Evolutionary conservation across 1,140 invertebrate species (phyloP).

Genomic region (Zeugodacus cucurbitae): DNA sequence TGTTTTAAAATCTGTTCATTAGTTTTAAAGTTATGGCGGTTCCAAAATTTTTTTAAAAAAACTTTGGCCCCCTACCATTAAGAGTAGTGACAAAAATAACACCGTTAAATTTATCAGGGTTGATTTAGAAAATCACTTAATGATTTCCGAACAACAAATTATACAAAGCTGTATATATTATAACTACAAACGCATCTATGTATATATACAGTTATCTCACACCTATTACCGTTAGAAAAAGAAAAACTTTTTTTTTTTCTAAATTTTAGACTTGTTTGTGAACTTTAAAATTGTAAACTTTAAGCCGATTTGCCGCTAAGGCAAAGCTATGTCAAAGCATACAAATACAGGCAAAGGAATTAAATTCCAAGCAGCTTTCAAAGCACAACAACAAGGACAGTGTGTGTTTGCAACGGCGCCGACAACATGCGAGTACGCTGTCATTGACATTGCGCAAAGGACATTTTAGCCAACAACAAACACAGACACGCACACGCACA

Average conservation of each 20-base stretch:
- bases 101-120: too few relatives aligned
- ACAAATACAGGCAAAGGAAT: not conserved
- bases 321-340: not conserved
- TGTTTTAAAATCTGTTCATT: too few relatives aligned
- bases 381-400: constrained; percentile 2
- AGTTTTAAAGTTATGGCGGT: too few relatives aligned
- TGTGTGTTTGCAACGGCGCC: not conserved
- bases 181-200: too few relatives aligned
- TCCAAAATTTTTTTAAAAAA: too few relatives aligned
- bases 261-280: not conserved
- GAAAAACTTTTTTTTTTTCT: not conserved
- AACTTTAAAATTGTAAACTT: not conserved
- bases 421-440: not conserved
- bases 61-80: too few relatives aligned
- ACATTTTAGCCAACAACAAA: not conserved
- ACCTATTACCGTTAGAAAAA: too few relatives aligned
- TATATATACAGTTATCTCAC: too few relatives aligned
- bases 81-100: too few relatives aligned
- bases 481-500: not conserved
- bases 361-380: not conserved
- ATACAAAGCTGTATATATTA: too few relatives aligned
- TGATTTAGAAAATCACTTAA: too few relatives aligned
- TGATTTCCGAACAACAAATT: too few relatives aligned
- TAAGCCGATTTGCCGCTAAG: not conserved
- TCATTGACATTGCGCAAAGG: constrained; percentile 36